A percentile compares a stretch with the other conserved stretches of the same genome.
Conservation (phyloP, 1,140 invertebrate species). For the Drosophila erecta region DNA sequence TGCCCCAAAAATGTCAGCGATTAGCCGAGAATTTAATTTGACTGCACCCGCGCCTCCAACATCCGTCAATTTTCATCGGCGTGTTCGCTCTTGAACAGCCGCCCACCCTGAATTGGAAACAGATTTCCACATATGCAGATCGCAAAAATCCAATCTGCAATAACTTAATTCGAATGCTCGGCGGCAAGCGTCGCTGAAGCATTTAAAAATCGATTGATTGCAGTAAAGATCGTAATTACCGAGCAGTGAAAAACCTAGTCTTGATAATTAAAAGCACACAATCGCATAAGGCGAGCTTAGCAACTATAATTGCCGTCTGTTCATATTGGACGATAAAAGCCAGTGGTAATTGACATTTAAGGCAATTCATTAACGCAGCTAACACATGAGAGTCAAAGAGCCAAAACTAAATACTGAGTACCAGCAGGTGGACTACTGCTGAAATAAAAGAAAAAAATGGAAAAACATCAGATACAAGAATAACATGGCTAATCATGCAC, state of each 20-base stretch:
- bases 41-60: slow-evolving; percentile 42
- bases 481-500: slow-evolving; percentile 60
- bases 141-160: slow-evolving; percentile 39
- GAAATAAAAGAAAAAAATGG: slow-evolving; percentile 4
- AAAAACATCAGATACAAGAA: slow-evolving; percentile 13
- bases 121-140: slow-evolving; percentile 11
- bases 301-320: slow-evolving; percentile 29
- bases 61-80: slow-evolving; percentile 22
- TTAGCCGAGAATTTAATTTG: slow-evolving; percentile 53
- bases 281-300: slow-evolving; percentile 6
- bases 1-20: slow-evolving; percentile 58
- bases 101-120: slow-evolving; percentile 29
- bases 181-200: slow-evolving; percentile 21
- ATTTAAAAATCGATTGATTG: slow-evolving; percentile 40
- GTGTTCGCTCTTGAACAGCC: slow-evolving; percentile 25
- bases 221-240: slow-evolving; percentile 44
- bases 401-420: slow-evolving; percentile 40
- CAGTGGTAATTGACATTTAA: slow-evolving; percentile 76
- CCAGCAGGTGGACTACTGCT: slow-evolving; percentile 35
- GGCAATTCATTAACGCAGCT: slow-evolving; percentile 65
- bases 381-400: slow-evolving; percentile 31
- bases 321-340: slow-evolving; percentile 48
- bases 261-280: slow-evolving; percentile 57
- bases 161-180: slow-evolving; percentile 60
- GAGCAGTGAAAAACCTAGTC: slow-evolving; percentile 14